Evolutionary conservation across 2,113 vertebrate species (phyloP), one percentile per base, ranked within the genome.

Genomic region (Alces alces): DNA sequence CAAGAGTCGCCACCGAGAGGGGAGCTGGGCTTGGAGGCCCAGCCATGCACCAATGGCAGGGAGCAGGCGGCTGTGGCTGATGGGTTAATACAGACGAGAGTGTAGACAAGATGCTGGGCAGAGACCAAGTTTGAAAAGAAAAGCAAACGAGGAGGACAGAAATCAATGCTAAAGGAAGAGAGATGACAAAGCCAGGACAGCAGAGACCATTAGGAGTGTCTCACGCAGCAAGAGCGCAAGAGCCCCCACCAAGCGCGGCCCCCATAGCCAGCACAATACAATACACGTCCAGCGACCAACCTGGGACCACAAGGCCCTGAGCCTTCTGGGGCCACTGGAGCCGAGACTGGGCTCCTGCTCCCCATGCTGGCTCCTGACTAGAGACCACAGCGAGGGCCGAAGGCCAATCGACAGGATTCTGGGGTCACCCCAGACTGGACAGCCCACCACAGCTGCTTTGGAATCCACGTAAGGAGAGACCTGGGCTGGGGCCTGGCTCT

Each of bases 31-130:
- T 33, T 19, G 52, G 64, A 88, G 3, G 10, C 70, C 97, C 92
- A 87, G 96, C 97, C 98, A 97, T 96, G 97, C 97, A 52, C 86
- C 79, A 21, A 52, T 6, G 86, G 82, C 87, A 43, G 36, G 92
- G 84, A 95, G 97, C 60, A 36, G 73, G 78, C 2, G 83, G 82
- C 88, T 52, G 90, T 45, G 73, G 85, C 93, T 54, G 79, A 70
- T n/a, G 61, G 93, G 85, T 47, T 58, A 84, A 45, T 83, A 94
- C 88, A 95, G 94, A 94, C 14, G 2, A 58, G 60, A 97, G 95
- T 76, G 8, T 25, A 86, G 70, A 97, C 47, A 28, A 86, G 89
- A 80, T 13, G 91, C 30, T 36, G 73, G 91, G 95, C 91, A 91
- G 93, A 92, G 92, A 86, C 87, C 84, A 23, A 76, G 93, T 78